These are phyloP conservation scores for Protosalanx chinensis DNA, from an alignment of 2,797 vertebrate genomes.

Conservation along the genomic window DNA sequence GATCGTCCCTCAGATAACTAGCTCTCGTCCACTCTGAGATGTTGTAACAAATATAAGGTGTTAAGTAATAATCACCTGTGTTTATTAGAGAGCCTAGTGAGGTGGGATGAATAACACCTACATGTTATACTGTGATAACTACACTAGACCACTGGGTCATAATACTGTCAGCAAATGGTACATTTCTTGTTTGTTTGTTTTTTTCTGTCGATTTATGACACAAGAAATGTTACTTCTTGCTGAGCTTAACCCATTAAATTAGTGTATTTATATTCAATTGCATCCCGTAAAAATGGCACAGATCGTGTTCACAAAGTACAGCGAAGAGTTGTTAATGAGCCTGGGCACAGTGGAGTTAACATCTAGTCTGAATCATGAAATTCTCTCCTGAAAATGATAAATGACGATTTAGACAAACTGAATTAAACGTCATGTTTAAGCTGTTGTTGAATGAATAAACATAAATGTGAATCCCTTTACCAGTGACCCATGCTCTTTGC, in stretches of 20 bases:
- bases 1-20: constrained; percentile 15
- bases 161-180: constrained; percentile 6
- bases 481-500: no score
- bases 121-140: neutral
- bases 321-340: no score
- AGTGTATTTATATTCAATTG: neutral
- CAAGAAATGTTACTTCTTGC: neutral
- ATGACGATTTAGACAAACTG: no score
- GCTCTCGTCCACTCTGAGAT: constrained; percentile 19
- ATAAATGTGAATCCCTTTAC: no score
- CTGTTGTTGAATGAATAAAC: no score
- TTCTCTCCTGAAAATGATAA: no score
- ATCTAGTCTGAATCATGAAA: no score
- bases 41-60: constrained; percentile 18
- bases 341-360: no score
- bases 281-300: neutral
- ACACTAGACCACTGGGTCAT: neutral
- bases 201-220: no score
- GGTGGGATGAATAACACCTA: constrained; percentile 14
- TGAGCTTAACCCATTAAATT: neutral
- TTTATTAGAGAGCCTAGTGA: constrained; percentile 17
- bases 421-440: no score
- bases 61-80: constrained; percentile 45
- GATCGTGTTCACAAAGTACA: neutral
- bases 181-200: neutral